Evolutionary conservation across 2,113 vertebrate species (phyloP), one percentile per base, ranked within the genome.

Genomic region (Platysteira castanea): DNA sequence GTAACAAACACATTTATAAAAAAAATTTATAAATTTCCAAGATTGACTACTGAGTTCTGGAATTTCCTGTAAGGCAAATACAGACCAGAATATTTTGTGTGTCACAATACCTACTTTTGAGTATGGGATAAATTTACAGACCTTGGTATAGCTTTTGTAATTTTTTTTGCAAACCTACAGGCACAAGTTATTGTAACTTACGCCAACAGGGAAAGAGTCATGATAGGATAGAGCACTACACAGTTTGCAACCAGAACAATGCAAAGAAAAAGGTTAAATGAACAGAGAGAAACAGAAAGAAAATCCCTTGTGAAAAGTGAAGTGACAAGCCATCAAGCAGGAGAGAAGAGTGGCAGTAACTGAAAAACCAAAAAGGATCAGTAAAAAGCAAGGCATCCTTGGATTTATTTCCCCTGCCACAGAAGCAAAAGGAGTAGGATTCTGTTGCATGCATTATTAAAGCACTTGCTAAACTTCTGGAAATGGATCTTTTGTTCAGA

Each of bases 401-500:
- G 67, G 74, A 93, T 93, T 44, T 53, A 92, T 90, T 95, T 96
- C 54, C 64, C 88, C 47, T 63, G 39, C 92, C 83, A 73, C 81
- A 67, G 88, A 86, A 75, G 94, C 68, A 84, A 80, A 77, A 49
- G 63, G 39, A 94, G 67, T 53, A 91, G 91, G 91, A 93, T 97
- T 95, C 85, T 93, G 81, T 97, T 97, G 95, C 96, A 95, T 37
- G 79, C 64, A 94, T 73, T 91, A 92, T 83, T 90, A 96, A 93
- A 91, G 90, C 84, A 79, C 78, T 96, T 90, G 75, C 85, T 97
- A 82, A 92, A 93, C 92, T 95, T 93, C 68, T 95, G 57, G 92
- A 97, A 96, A 96, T 81, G 68, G 87, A 89, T 73, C 93, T 94
- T 96, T 97, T 97, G 81, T 94, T 95, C 81, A 93, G 63, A 78